Conservation (phyloP, 2,797 vertebrate genomes). For the Sebastes taczanowskii region DNA sequence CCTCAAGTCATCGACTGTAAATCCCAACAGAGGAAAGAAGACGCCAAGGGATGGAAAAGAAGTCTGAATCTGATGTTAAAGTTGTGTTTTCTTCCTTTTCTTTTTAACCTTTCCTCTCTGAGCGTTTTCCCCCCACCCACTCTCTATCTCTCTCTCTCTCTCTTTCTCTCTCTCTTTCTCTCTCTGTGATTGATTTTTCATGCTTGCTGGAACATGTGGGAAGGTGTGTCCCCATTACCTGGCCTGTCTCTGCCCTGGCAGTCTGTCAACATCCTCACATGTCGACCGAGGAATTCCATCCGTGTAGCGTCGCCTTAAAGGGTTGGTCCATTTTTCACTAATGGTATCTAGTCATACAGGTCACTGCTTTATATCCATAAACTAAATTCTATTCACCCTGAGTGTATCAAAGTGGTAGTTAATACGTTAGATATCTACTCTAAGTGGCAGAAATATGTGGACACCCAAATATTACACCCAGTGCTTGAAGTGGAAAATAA, state of each 20-base stretch:
- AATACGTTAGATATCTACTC: not conserved
- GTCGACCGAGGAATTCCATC: not conserved
- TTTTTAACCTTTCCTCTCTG: not conserved
- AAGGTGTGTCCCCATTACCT: conserved; percentile 61
- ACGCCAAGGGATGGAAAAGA: not conserved
- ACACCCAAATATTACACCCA: not conserved
- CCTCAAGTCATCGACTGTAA: conserved; percentile 2
- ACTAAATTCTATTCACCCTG: no score
- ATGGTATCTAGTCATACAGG: no score
- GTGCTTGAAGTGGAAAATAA: no score
- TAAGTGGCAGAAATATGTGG: not conserved
- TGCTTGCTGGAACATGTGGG: conserved; percentile 61
- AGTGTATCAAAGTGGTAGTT: no score
- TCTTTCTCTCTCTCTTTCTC: not conserved
- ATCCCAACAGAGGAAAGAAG: not conserved
- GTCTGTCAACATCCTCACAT: conserved; percentile 9
- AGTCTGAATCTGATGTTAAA: not conserved
- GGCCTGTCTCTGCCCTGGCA: conserved; percentile 17
- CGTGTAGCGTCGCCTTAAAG: not conserved
- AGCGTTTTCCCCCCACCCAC: not conserved
- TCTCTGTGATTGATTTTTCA: conserved; percentile 29
- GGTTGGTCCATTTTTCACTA: not conserved
- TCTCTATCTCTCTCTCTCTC: not conserved
- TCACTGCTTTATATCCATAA: no score
- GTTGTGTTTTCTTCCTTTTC: not conserved